Base-by-base conservation (phyloP, 1,140 invertebrate species). In the Trichonephila clavata region DNA sequence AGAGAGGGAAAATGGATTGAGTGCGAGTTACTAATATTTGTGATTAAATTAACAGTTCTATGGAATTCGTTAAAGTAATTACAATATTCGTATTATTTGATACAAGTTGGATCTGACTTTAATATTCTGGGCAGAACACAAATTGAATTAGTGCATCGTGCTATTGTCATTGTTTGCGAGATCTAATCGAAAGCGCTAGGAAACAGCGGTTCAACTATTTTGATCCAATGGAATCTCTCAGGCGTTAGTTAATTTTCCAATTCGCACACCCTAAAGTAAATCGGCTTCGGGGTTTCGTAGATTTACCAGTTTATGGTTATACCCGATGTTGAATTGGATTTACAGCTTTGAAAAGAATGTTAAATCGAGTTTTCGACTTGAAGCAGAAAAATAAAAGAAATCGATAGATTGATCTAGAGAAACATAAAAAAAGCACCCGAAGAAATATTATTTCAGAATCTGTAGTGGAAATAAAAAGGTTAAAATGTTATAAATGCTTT, bases 191-290 rank as follows among this genome's bases (percentile, higher is more conserved):
- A 24, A 6, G 68, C 14, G 68, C 32, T 20, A 14, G 68, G 27
- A 77, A 32, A 77, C 68, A 32, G 68, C 32, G 68, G 68, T 32
- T 77, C 68, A 39, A 27, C 68, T 77, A 77, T 77, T 77, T 77
- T 27, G 27, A 77, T 77, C 27, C 24, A 32, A 77, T 77, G 68
- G 32, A 77, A 77, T 77, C 71, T 27, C 71, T 77, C 27, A 77
- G 71, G 71, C 71, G 16, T 27, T 7, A 77, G 71, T 39, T 77
- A 77, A 77, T 77, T 77, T 77, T 32, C 71, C 71, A 32, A 77
- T 77, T 27, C 16, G 5, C 27, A 16, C 71, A 18, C 27, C 16
- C 27, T 32, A 18, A 14, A 32, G 27, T 18, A 20, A 18, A 16
- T 6, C 27, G 27, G 24, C 16, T 77, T 39, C 14, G 32, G 71